Evolutionary conservation across 2,888 invertebrate genomes (phyloP).

Genomic region (Aphrophora alni): DNA sequence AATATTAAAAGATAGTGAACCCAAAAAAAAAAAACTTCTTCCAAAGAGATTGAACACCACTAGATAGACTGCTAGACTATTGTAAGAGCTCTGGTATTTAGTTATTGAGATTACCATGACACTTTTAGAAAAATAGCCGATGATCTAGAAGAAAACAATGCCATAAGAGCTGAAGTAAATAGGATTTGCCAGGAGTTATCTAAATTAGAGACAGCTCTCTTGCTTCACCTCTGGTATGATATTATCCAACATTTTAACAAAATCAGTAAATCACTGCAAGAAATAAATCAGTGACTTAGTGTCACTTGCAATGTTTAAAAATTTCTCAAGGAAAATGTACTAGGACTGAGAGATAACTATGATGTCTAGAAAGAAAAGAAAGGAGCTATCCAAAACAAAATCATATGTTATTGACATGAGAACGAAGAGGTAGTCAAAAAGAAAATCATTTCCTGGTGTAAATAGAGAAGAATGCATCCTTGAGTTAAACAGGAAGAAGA

Average conservation of each 20-base stretch:
- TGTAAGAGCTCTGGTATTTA: constrained; percentile 23
- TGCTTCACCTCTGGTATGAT: constrained; percentile 7
- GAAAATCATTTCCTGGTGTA: not conserved
- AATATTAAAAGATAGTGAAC: not conserved
- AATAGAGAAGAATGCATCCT: not conserved
- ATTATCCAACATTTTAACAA: constrained; percentile 15
- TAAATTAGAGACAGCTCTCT: constrained; percentile 2
- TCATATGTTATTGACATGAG: no score
- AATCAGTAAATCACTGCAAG: constrained; percentile 16
- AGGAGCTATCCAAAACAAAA: no score
- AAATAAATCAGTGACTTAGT: not conserved
- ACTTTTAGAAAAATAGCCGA: no score
- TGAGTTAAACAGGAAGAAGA: constrained; percentile 6
- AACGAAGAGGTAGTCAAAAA: no score
- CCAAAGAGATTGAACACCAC: constrained; percentile 22
- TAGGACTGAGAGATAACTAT: constrained; percentile 17
- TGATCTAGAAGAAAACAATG: not conserved
- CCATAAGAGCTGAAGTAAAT: constrained; percentile 13
- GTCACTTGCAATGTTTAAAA: constrained; percentile 13
- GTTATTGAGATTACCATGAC: constrained; percentile 3
- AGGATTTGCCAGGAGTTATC: constrained; percentile 6
- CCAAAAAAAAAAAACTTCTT: not conserved
- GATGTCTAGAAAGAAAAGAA: not conserved
- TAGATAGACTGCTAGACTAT: constrained; percentile 11
- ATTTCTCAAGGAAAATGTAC: constrained; percentile 11